Conservation (phyloP, 1,140 invertebrate genomes). For the Protaetia brevitarsis region DNA sequence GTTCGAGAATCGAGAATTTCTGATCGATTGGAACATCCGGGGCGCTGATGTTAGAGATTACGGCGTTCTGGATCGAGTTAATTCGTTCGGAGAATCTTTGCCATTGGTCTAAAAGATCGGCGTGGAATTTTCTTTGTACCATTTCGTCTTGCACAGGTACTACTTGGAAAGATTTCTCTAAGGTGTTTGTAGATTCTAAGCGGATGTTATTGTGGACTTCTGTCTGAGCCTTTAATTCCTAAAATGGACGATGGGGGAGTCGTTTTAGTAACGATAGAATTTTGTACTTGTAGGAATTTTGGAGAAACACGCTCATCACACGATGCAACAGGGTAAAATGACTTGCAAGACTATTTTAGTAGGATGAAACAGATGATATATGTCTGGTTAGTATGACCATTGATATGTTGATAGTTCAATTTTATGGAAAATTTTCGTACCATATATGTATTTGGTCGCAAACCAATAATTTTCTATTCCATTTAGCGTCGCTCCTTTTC, state of each 20-base stretch:
- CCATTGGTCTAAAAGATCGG: conserved; percentile 74
- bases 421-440: too few species aligned
- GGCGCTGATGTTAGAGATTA: conserved; percentile 65
- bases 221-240: conserved; percentile 82
- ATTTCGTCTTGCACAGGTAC: conserved; percentile 78
- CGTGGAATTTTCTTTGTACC: conserved; percentile 71
- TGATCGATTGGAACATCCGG: conserved; percentile 68
- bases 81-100: conserved; percentile 62
- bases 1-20: conserved; percentile 68
- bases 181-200: conserved; percentile 66
- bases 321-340: conserved; percentile 23
- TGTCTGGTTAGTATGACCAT: too few species aligned
- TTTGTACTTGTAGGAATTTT: too few species aligned
- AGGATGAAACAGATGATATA: too few species aligned
- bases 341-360: too few species aligned
- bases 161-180: conserved; percentile 73
- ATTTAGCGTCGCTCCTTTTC: too few species aligned
- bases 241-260: conserved; percentile 22
- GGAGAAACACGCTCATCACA: too few species aligned
- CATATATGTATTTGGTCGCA: too few species aligned
- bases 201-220: conserved; percentile 78
- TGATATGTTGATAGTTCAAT: too few species aligned
- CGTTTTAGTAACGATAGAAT: background rate
- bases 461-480: too few species aligned
- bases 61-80: conserved; percentile 60